phyloP scores from a whole-genome alignment of 2,888 invertebrate species.

The Drosophila helvetica region DNA sequence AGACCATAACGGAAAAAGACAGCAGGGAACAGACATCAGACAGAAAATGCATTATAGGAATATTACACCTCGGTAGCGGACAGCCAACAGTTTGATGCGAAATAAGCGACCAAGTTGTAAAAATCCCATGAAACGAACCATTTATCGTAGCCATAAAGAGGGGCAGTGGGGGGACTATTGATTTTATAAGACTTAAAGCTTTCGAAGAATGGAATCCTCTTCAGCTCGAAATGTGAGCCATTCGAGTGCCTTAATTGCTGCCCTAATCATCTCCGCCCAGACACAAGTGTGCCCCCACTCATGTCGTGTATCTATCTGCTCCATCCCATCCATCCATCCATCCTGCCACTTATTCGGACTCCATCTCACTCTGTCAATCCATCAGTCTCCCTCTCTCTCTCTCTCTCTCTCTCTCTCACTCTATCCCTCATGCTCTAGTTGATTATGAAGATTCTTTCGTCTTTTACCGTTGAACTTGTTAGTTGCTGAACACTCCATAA shows the following conservation, averaged over 20 bases:
- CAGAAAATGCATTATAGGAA: slow-evolving; percentile 67
- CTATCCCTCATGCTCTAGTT: slow-evolving; percentile 40
- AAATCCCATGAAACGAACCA: slow-evolving; percentile 57
- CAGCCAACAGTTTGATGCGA: neutral
- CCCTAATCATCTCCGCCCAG: slow-evolving; percentile 69
- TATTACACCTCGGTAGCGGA: slow-evolving; percentile 50
- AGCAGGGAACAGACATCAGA: slow-evolving; percentile 1
- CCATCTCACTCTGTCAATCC: neutral
- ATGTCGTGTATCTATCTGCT: no score
- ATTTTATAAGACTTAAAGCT: slow-evolving; percentile 45
- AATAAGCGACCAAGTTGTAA: slow-evolving; percentile 58
- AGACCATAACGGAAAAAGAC: slow-evolving; percentile 16
- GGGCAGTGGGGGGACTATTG: slow-evolving; percentile 45
- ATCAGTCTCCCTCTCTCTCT: no score
- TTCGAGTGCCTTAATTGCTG: slow-evolving; percentile 71
- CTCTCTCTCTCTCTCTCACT: no score
- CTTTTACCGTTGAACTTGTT: slow-evolving; percentile 56
- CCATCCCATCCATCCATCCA: neutral
- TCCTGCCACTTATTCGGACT: neutral
- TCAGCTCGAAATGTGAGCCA: slow-evolving; percentile 39
- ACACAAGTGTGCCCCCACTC: slow-evolving; percentile 16
- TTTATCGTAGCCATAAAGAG: slow-evolving; percentile 46
- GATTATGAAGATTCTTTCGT: slow-evolving; percentile 65
- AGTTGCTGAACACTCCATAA: slow-evolving; percentile 82
- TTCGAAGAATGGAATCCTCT: neutral